Conservation (phyloP, 2,797 vertebrate species). For the Orestias chungarensis region DNA sequence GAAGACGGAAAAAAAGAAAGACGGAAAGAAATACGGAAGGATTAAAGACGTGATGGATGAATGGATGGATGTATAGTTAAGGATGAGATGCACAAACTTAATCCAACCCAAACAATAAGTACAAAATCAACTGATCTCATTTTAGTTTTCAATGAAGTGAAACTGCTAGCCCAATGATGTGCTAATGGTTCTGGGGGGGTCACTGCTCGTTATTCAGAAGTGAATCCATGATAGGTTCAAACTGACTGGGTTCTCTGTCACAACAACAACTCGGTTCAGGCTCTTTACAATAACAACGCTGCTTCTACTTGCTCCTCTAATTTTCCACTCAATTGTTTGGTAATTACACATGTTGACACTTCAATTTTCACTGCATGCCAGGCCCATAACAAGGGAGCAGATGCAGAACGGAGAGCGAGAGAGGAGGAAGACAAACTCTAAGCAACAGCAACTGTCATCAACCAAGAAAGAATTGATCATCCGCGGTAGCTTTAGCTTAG, state of each 20-base stretch:
- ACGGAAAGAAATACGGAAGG: too few species aligned
- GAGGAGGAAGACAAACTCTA: constrained; percentile 11
- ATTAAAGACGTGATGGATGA: too few species aligned
- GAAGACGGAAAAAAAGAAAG: too few species aligned
- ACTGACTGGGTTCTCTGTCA: constrained; percentile 33
- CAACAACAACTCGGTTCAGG: constrained; percentile 26
- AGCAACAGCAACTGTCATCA: constrained; percentile 13
- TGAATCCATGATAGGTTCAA: constrained; percentile 6
- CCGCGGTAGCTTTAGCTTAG: too few species aligned
- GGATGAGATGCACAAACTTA: constrained; percentile 3
- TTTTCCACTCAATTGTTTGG: constrained; percentile 66
- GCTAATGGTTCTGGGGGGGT: constrained; percentile 24
- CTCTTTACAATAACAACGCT: constrained; percentile 14
- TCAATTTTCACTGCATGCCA: constrained; percentile 48
- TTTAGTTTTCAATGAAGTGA: constrained; percentile 6
- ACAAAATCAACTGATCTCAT: constrained; percentile 3
- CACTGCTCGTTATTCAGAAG: constrained; percentile 18
- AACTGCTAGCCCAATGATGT: constrained; percentile 44
- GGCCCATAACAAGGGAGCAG: constrained; percentile 37
- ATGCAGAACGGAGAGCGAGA: constrained; percentile 16
- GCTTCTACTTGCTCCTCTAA: constrained; percentile 38
- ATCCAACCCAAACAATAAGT: not conserved
- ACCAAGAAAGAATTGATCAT: constrained; percentile 33
- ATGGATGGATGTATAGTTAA: not conserved
- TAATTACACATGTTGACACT: constrained; percentile 64